phyloP scores from a whole-genome alignment of 1,140 invertebrate species.

The Eciton burchellii region DNA sequence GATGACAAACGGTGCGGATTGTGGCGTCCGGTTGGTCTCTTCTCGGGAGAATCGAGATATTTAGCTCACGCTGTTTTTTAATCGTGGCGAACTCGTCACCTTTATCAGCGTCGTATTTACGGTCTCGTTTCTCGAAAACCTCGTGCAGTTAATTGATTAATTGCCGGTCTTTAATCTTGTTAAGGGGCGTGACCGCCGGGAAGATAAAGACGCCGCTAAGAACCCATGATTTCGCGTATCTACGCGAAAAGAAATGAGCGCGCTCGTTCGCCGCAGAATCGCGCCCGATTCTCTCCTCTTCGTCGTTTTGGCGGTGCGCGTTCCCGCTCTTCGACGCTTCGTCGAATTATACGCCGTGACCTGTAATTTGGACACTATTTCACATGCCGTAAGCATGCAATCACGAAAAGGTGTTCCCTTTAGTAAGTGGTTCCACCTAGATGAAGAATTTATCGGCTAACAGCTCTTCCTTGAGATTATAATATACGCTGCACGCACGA shows the following conservation, averaged over 20 bases:
- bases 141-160: slow-evolving; percentile 19
- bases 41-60: slow-evolving; percentile 15
- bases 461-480: slow-evolving; percentile 76
- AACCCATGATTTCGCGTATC: slow-evolving; percentile 59
- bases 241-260: slow-evolving; percentile 67
- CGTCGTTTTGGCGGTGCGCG: slow-evolving; percentile 68
- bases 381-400: slow-evolving; percentile 80
- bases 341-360: slow-evolving; percentile 79
- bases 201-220: neutral
- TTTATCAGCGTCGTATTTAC: neutral
- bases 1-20: neutral
- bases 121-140: neutral
- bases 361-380: slow-evolving; percentile 84
- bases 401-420: slow-evolving; percentile 82
- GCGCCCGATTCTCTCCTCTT: slow-evolving; percentile 45
- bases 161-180: slow-evolving; percentile 3
- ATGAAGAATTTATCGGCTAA: slow-evolving; percentile 83
- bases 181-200: neutral
- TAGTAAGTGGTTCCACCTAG: slow-evolving; percentile 81
- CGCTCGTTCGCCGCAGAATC: slow-evolving; percentile 10
- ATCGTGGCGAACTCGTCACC: neutral
- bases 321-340: slow-evolving; percentile 70
- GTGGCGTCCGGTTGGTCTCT: neutral
- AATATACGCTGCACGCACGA: slow-evolving; percentile 64
- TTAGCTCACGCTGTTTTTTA: neutral